Percentiles rank a stretch among this genome's conserved stretches.
Evolutionary conservation across 2,113 vertebrate species (phyloP).

Genomic region (Polypterus senegalus): DNA sequence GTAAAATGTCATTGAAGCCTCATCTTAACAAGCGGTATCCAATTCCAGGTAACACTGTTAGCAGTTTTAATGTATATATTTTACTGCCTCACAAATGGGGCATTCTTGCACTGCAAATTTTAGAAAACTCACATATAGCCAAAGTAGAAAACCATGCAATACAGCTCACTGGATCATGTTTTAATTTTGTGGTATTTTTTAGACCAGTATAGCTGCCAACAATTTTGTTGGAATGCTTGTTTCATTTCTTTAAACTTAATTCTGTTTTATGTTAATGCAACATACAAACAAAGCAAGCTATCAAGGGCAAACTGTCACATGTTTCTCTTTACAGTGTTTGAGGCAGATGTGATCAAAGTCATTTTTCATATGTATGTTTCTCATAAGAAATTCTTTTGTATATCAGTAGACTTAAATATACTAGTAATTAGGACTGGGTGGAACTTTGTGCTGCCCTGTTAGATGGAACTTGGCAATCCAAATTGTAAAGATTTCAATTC

Average conservation of each 20-base stretch:
- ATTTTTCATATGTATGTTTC: neutral
- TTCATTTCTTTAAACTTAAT: neutral
- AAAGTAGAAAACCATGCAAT: too few relatives aligned
- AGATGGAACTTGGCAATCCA: neutral
- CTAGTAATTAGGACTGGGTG: constrained; percentile 5
- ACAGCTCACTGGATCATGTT: too few relatives aligned
- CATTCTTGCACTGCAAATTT: too few relatives aligned
- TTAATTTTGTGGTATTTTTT: too few relatives aligned
- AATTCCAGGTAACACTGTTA: too few relatives aligned
- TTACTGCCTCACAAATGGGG: too few relatives aligned
- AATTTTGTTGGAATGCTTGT: neutral
- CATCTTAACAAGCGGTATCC: too few relatives aligned
- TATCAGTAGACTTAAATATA: neutral
- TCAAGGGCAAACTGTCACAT: neutral
- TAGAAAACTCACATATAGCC: too few relatives aligned
- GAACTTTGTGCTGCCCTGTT: neutral
- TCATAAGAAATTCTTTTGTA: constrained; percentile 1
- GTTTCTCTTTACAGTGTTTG: neutral
- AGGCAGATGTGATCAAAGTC: constrained; percentile 1
- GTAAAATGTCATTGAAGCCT: too few relatives aligned
- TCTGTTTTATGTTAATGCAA: neutral
- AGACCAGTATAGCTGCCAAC: neutral
- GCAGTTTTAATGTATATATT: too few relatives aligned
- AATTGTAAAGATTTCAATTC: constrained; percentile 27
- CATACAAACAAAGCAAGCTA: neutral